Percentiles rank a stretch among this genome's conserved stretches.
Conservation (phyloP, 2,888 invertebrate genomes). For the Seira ritae region DNA sequence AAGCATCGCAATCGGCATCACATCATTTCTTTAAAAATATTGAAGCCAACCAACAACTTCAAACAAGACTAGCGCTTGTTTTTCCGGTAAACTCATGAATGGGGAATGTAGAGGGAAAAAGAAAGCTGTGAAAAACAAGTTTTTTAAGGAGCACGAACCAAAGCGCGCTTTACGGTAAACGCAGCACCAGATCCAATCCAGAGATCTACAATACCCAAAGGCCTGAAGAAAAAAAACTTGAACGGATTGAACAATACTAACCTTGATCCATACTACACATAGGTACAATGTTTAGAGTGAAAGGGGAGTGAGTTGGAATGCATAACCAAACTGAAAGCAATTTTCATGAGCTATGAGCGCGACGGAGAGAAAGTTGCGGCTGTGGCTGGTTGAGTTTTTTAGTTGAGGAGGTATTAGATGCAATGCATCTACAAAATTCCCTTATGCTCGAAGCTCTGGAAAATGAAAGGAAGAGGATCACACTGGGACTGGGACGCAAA, state of each 20-base stretch:
- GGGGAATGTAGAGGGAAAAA: background rate
- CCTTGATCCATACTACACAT: constrained; percentile 41
- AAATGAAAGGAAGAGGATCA: too few species aligned
- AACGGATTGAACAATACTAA: constrained; percentile 46
- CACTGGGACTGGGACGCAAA: too few species aligned
- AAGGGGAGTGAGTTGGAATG: constrained; percentile 24
- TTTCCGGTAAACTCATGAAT: background rate
- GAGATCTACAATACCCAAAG: constrained; percentile 46
- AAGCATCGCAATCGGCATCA: background rate
- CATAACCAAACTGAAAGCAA: constrained; percentile 20
- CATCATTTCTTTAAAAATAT: background rate
- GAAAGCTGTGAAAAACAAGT: background rate
- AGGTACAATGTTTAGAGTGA: background rate
- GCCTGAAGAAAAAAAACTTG: constrained; percentile 3
- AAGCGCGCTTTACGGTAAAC: constrained; percentile 23
- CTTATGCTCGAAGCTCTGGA: constrained; percentile 2
- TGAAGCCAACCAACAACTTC: background rate
- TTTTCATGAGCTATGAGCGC: constrained; percentile 14
- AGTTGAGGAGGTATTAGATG: too few species aligned
- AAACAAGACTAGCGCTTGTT: background rate
- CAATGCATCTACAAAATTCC: constrained; percentile 41
- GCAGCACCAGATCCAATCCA: too few species aligned
- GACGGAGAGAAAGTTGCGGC: background rate
- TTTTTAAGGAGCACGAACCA: constrained; percentile 27
- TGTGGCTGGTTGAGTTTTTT: constrained; percentile 31